A percentile compares a stretch with the other conserved stretches of the same genome.
Evolutionary conservation across 1,140 invertebrate species (phyloP).

Genomic region (Drosophila lowei): DNA sequence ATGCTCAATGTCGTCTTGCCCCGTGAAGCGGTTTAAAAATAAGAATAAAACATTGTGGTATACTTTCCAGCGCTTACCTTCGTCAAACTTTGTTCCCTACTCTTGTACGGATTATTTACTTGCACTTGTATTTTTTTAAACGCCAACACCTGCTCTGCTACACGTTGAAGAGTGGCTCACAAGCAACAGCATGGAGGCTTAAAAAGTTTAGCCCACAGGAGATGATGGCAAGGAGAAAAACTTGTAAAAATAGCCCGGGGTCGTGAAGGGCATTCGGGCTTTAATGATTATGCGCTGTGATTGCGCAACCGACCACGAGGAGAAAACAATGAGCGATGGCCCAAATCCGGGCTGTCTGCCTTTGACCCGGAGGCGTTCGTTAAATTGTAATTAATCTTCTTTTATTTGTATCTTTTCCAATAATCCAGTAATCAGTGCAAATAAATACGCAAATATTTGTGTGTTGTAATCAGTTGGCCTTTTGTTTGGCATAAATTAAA

Average conservation of each 20-base stretch:
- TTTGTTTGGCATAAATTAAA: conserved; percentile 76
- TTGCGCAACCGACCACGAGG: conserved; percentile 16
- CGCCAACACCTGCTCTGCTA: conserved; percentile 71
- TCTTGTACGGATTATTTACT: conserved; percentile 18
- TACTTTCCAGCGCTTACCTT: conserved; percentile 46
- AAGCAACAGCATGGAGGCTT: conserved; percentile 44
- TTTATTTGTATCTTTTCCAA: conserved; percentile 36
- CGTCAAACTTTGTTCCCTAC: conserved; percentile 39
- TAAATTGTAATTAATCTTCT: conserved; percentile 76
- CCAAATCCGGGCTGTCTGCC: conserved; percentile 25
- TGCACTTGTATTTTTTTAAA: conserved; percentile 41
- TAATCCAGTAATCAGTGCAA: conserved; percentile 32
- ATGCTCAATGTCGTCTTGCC: conserved; percentile 8
- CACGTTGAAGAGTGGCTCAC: conserved; percentile 66
- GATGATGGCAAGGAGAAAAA: conserved; percentile 20
- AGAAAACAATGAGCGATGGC: conserved; percentile 32
- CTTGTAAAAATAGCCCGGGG: conserved; percentile 53
- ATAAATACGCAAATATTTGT: conserved; percentile 24
- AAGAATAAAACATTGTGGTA: conserved; percentile 42
- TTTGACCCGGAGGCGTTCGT: conserved; percentile 28
- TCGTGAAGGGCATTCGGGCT: conserved; percentile 33
- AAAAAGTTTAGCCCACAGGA: conserved; percentile 44
- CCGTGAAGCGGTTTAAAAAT: conserved; percentile 21
- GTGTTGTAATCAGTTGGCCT: conserved; percentile 62
- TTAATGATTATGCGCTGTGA: conserved; percentile 52